These are phyloP conservation scores for Phaedon cochleariae DNA, from an alignment of 2,888 invertebrate species.

Conservation along the genomic window DNA sequence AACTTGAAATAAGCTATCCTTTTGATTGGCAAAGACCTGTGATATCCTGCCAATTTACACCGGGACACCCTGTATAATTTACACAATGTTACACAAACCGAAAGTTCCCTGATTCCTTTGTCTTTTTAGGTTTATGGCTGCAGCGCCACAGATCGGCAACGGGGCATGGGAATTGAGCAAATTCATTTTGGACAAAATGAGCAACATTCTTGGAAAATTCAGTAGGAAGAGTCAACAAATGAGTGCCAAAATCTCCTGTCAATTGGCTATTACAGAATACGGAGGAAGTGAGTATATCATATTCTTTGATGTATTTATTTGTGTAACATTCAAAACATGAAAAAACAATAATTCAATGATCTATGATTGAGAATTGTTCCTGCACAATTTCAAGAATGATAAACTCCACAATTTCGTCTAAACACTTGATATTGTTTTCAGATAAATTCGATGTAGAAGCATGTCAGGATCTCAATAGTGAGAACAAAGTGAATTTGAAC, in stretches of 20 bases:
- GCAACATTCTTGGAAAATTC: slow-evolving; percentile 63
- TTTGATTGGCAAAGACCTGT: no score
- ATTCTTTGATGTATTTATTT: no score
- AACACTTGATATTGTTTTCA: slow-evolving; percentile 35
- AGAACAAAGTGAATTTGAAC: slow-evolving; percentile 69
- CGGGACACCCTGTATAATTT: no score
- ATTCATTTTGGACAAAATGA: slow-evolving; percentile 70
- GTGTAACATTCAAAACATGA: no score
- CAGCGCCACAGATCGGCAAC: slow-evolving; percentile 75
- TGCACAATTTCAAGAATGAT: no score
- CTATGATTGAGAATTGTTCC: no score
- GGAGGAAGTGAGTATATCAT: slow-evolving; percentile 64
- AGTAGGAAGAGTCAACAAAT: slow-evolving; percentile 62
- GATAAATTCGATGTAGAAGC: slow-evolving; percentile 60
- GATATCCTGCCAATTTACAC: not conserved
- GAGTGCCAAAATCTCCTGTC: slow-evolving; percentile 69
- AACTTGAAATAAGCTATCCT: no score
- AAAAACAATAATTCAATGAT: no score
- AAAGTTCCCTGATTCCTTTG: not conserved
- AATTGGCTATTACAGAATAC: slow-evolving; percentile 73
- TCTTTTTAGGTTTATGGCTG: slow-evolving; percentile 72
- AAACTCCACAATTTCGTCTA: no score
- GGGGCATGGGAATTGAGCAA: slow-evolving; percentile 68
- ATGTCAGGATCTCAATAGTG: slow-evolving; percentile 56
- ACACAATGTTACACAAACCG: not conserved